Percentiles rank a stretch among this genome's conserved stretches.
Evolutionary conservation across 2,113 vertebrate species (phyloP).

Genomic region (Laterallus jamaicensis): DNA sequence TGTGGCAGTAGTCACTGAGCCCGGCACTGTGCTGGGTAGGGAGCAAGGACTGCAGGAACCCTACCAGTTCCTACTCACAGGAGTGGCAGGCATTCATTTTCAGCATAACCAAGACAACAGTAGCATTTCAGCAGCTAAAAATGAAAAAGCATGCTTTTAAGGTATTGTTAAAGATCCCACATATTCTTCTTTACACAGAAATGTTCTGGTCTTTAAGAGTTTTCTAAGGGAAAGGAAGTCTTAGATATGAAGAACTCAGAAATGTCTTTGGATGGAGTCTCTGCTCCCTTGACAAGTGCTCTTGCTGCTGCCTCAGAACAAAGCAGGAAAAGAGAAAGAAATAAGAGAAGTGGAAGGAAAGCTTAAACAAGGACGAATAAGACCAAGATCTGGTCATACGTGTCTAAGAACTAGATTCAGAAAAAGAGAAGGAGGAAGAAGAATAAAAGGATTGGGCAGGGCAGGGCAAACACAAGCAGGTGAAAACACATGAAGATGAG

Average conservation of each 20-base stretch:
- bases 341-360: not conserved
- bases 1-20: not conserved
- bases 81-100: not conserved
- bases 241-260: not conserved
- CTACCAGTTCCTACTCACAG: not conserved
- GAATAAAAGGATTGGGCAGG: not conserved
- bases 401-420: not conserved
- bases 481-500: not conserved
- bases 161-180: not conserved
- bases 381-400: not conserved
- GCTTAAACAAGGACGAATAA: not conserved
- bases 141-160: not conserved
- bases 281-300: not conserved
- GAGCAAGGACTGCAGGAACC: not conserved
- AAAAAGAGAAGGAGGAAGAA: not conserved
- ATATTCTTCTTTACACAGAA: not conserved
- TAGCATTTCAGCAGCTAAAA: constrained; percentile 37
- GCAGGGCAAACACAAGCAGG: not conserved
- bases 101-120: not conserved
- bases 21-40: not conserved
- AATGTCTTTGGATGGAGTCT: not conserved
- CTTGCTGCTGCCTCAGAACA: not conserved
- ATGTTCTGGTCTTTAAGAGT: not conserved
- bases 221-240: constrained; percentile 5
- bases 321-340: not conserved